A percentile compares a stretch with the other conserved stretches of the same genome.
phyloP scores from a whole-genome alignment of 1,140 invertebrate genomes.

The Drosophila sproati region DNA sequence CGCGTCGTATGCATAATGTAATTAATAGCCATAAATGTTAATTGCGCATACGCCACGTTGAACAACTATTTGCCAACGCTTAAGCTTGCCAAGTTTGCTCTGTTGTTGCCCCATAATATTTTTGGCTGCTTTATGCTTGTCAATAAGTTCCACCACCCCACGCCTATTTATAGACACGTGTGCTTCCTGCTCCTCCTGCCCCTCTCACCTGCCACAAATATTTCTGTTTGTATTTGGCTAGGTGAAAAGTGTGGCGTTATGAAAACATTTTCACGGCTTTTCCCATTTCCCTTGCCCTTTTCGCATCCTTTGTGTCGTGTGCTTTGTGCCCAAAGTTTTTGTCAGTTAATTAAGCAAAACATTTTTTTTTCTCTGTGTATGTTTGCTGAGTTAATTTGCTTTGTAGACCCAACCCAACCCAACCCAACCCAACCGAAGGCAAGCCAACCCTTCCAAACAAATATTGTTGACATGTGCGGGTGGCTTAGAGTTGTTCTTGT shows the following conservation, averaged over 20 bases:
- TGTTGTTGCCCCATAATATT: conserved; percentile 15
- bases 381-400: conserved; percentile 75
- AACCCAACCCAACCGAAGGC: background rate
- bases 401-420: conserved; percentile 22
- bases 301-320: conserved; percentile 16
- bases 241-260: conserved; percentile 63
- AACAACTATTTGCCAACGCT: conserved; percentile 41
- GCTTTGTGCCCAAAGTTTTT: conserved; percentile 68
- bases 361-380: conserved; percentile 46
- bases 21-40: conserved; percentile 81
- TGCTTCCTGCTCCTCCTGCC: background rate
- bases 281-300: conserved; percentile 1
- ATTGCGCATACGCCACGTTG: conserved; percentile 78
- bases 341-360: conserved; percentile 82
- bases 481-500: conserved; percentile 40
- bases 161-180: conserved; percentile 40
- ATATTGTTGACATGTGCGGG: conserved; percentile 63
- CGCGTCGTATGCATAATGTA: conserved; percentile 68
- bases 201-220: background rate
- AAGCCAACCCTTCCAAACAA: conserved; percentile 14
- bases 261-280: conserved; percentile 56
- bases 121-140: conserved; percentile 36
- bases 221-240: conserved; percentile 45
- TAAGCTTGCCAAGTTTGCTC: conserved; percentile 3
- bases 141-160: conserved; percentile 36